Evolutionary conservation across 2,888 invertebrate genomes (phyloP).

Genomic region (Myopa testacea): DNA sequence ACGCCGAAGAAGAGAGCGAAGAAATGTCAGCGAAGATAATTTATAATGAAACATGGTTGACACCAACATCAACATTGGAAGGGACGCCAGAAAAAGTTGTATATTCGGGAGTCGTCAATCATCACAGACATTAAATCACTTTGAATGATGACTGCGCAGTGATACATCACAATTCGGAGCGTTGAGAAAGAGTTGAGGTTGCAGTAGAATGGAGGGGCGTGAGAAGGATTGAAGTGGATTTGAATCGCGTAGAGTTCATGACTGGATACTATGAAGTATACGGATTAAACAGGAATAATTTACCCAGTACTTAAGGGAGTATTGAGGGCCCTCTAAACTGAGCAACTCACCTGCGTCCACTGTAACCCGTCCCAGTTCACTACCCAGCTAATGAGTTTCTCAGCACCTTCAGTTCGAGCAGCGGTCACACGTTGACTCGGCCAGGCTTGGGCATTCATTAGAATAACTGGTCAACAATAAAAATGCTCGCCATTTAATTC

Average conservation of each 20-base stretch:
- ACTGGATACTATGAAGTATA: no score
- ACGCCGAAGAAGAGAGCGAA: slow-evolving; percentile 4
- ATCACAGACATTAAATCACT: slow-evolving; percentile 56
- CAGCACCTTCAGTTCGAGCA: neutral
- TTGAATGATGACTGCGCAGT: slow-evolving; percentile 58
- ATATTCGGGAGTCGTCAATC: slow-evolving; percentile 53
- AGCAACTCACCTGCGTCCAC: no score
- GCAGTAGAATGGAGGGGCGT: no score
- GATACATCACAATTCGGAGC: slow-evolving; percentile 54
- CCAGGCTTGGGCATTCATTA: slow-evolving; percentile 18
- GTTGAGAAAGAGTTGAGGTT: slow-evolving; percentile 21
- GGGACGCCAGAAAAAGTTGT: neutral
- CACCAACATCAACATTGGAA: neutral
- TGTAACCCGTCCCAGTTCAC: neutral
- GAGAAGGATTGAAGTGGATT: no score
- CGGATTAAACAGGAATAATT: no score
- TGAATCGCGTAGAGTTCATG: no score
- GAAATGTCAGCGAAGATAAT: slow-evolving; percentile 9
- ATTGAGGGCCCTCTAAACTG: no score
- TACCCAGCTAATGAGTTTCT: neutral
- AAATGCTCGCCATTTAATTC: slow-evolving; percentile 53
- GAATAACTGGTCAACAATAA: slow-evolving; percentile 34
- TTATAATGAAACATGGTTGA: slow-evolving; percentile 8
- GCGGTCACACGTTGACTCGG: neutral
- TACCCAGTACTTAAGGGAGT: no score